phyloP scores from a whole-genome alignment of 2,797 vertebrate species.

The Enteromius treurensis region DNA sequence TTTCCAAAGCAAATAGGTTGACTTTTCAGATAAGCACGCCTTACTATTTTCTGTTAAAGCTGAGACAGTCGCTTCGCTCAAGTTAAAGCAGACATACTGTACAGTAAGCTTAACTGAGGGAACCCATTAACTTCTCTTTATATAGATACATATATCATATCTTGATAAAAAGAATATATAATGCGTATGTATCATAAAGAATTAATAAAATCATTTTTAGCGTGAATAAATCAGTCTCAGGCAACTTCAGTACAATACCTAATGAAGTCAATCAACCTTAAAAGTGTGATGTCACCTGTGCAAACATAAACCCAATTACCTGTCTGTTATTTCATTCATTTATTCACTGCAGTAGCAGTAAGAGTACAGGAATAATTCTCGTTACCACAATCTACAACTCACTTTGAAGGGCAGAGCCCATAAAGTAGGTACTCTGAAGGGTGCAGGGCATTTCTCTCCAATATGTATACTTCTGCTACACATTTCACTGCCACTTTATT shows the following conservation, averaged over 20 bases:
- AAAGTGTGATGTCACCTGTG: conserved; percentile 4
- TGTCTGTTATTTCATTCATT: background rate
- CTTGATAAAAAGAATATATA: no score
- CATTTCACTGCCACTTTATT: background rate
- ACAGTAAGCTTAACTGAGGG: background rate
- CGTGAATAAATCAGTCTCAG: background rate
- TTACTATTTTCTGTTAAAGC: background rate
- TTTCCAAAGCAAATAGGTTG: conserved; percentile 11
- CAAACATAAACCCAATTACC: background rate
- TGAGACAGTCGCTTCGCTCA: background rate
- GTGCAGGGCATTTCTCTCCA: background rate
- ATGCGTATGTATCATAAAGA: background rate
- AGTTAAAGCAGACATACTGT: conserved; percentile 3
- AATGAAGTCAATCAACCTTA: background rate
- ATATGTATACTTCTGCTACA: background rate
- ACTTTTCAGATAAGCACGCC: background rate
- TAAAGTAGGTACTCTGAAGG: conserved; percentile 1
- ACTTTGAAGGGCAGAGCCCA: background rate
- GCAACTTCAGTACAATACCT: background rate
- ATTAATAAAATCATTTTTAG: background rate
- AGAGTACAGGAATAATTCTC: background rate
- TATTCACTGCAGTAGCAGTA: conserved; percentile 4
- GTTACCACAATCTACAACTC: background rate
- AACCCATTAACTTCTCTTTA: conserved; percentile 18
- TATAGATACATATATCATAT: no score